Conservation (phyloP, 2,888 invertebrate species). For the Lepidocyrtinus sp. region DNA sequence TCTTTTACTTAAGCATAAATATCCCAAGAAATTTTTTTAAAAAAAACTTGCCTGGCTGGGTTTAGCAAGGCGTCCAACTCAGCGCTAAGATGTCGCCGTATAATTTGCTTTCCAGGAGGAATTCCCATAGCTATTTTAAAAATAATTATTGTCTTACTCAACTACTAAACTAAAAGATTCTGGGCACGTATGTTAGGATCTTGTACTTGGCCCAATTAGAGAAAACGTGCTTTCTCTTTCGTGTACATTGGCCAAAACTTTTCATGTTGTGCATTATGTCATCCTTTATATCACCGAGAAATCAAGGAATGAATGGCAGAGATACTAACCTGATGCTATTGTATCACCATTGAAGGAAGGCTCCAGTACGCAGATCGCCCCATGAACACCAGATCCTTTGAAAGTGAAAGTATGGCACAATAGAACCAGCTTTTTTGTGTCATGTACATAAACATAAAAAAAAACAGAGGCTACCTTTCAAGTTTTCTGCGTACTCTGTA, state of each 20-base stretch:
- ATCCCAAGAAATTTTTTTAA: neutral
- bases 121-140: slow-evolving; percentile 81
- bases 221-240: neutral
- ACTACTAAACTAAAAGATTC: neutral
- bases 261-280: too few species aligned
- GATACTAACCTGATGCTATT: slow-evolving; percentile 83
- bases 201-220: slow-evolving; percentile 5
- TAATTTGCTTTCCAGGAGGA: slow-evolving; percentile 93
- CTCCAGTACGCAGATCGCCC: slow-evolving; percentile 85
- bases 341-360: slow-evolving; percentile 95
- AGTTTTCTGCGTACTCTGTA: slow-evolving; percentile 92
- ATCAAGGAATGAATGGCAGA: too few species aligned
- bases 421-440: neutral
- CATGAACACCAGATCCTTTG: slow-evolving; percentile 93
- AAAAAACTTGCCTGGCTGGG: slow-evolving; percentile 84
- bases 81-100: slow-evolving; percentile 90
- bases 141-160: neutral
- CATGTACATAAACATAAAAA: neutral
- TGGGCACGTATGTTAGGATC: neutral
- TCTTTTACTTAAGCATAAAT: neutral
- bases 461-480: slow-evolving; percentile 80
- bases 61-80: slow-evolving; percentile 92
- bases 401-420: neutral
- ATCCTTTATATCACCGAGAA: too few species aligned
- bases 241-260: too few species aligned